A percentile compares a stretch with the other conserved stretches of the same genome.
phyloP scores from a whole-genome alignment of 2,888 invertebrate genomes.

The Apamea crenata region DNA sequence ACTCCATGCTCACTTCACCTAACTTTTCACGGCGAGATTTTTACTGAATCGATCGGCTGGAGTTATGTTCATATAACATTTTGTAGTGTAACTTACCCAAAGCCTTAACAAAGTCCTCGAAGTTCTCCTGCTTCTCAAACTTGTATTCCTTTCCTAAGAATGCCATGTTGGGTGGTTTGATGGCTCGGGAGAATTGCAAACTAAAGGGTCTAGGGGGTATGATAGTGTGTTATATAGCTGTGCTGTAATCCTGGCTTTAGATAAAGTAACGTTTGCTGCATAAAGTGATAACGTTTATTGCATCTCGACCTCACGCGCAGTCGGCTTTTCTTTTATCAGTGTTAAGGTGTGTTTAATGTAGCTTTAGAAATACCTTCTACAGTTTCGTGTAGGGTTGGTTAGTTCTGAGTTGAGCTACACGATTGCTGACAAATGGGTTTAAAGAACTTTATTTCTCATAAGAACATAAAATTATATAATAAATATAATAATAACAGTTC shows the following conservation, averaged over 20 bases:
- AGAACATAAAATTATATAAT: no score
- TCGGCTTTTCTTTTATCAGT: constrained; percentile 16
- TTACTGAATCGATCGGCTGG: background rate
- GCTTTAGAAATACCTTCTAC: background rate
- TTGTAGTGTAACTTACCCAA: constrained; percentile 67
- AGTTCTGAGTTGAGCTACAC: background rate
- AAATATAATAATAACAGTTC: no score
- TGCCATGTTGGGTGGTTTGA: constrained; percentile 69
- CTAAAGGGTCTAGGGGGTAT: constrained; percentile 19
- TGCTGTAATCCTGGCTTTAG: constrained; percentile 48
- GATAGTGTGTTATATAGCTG: constrained; percentile 44
- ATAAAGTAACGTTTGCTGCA: constrained; percentile 27
- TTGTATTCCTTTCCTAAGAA: constrained; percentile 74
- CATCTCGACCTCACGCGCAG: constrained; percentile 32
- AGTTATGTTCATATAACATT: background rate
- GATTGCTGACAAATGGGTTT: no score
- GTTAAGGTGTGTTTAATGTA: constrained; percentile 20
- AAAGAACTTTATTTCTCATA: no score
- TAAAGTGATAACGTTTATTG: constrained; percentile 59
- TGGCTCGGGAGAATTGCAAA: constrained; percentile 13
- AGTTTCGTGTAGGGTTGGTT: background rate
- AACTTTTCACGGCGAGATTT: no score
- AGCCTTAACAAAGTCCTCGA: constrained; percentile 71
- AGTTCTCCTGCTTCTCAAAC: constrained; percentile 73
- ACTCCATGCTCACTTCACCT: no score